Evolutionary conservation across 1,140 invertebrate genomes (phyloP).

Genomic region (Reticulitermes speratus): DNA sequence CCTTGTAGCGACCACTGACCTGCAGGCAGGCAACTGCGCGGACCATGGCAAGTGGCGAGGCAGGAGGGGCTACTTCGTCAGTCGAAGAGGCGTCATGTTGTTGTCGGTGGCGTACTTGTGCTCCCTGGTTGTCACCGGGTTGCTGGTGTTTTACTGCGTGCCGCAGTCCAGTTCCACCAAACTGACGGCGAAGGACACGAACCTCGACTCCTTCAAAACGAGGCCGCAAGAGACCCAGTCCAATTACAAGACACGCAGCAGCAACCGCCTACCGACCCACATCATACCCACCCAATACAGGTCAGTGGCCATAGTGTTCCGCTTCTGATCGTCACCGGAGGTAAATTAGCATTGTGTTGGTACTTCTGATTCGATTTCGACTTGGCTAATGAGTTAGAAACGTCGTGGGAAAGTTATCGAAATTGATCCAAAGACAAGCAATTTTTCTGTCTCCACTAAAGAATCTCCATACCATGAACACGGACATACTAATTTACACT

Average conservation of each 20-base stretch:
- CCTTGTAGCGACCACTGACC: not conserved
- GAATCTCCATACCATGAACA: too few species aligned
- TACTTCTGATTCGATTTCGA: too few species aligned
- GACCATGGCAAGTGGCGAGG: not conserved
- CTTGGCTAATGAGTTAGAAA: too few species aligned
- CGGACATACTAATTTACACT: too few species aligned
- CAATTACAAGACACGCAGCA: not conserved
- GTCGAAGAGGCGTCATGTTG: not conserved
- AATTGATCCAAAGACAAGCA: too few species aligned
- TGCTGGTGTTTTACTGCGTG: not conserved
- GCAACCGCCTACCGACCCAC: not conserved
- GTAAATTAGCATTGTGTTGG: too few species aligned
- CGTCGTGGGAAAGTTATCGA: too few species aligned
- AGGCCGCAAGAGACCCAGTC: not conserved
- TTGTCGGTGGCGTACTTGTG: not conserved
- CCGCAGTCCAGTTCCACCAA: not conserved
- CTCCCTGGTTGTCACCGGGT: not conserved
- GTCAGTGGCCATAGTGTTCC: not conserved
- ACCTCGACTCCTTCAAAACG: not conserved
- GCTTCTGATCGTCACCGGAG: too few species aligned
- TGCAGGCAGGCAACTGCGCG: not conserved
- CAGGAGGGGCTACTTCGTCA: not conserved
- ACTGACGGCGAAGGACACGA: not conserved
- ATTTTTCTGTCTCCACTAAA: too few species aligned
- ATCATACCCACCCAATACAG: not conserved